A percentile compares a stretch with the other conserved stretches of the same genome.
Evolutionary conservation across 2,113 vertebrate genomes (phyloP).

Genomic region (Larimichthys crocea): DNA sequence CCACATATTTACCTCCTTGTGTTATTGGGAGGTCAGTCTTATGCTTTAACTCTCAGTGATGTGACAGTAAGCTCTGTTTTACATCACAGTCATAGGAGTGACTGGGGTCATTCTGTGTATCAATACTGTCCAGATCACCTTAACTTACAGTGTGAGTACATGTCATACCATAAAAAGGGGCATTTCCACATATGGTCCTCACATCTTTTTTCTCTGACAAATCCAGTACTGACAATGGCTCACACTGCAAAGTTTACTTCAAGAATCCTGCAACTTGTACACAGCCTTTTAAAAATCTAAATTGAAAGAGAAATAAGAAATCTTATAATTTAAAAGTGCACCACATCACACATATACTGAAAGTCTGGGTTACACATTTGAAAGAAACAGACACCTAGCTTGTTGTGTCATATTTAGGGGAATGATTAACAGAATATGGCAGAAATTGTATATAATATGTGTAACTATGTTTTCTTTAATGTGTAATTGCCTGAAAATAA

Average conservation of each 20-base stretch:
- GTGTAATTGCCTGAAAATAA: no score
- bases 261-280: no score
- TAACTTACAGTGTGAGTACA: constrained; percentile 28
- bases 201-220: background rate
- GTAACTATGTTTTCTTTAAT: no score
- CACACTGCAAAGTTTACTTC: background rate
- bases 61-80: constrained; percentile 50
- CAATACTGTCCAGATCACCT: constrained; percentile 54
- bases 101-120: constrained; percentile 39
- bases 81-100: constrained; percentile 35
- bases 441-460: no score
- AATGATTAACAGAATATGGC: no score
- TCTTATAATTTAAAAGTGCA: no score
- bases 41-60: constrained; percentile 32
- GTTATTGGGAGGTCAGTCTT: constrained; percentile 58
- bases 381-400: no score
- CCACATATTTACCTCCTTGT: constrained; percentile 10
- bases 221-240: background rate
- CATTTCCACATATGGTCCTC: constrained; percentile 14
- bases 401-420: no score
- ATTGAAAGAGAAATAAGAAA: no score
- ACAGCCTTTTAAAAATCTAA: no score
- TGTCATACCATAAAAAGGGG: background rate
- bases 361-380: no score
- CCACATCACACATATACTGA: no score